These are phyloP conservation scores for Recurvirostra avosetta DNA, from an alignment of 2,113 vertebrate genomes.

Conservation along the genomic window DNA sequence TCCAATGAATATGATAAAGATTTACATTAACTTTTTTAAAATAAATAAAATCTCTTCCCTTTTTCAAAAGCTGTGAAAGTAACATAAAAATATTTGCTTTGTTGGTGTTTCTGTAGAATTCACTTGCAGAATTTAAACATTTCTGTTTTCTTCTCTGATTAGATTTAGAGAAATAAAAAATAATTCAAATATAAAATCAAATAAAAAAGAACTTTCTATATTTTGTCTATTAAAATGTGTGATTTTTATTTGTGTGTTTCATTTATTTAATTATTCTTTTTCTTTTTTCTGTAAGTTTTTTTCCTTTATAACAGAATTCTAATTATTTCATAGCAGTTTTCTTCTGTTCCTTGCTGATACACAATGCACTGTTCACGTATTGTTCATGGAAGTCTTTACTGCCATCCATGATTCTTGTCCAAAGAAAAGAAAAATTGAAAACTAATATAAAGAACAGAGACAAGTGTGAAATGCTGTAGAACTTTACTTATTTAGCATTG, in stretches of 20 bases:
- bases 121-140: not conserved
- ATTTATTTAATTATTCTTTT: not conserved
- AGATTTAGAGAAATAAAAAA: not conserved
- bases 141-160: not conserved
- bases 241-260: not conserved
- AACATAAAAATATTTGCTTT: not conserved
- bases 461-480: not conserved
- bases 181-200: not conserved
- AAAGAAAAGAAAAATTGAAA: not conserved
- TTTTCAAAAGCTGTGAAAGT: not conserved
- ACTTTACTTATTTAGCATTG: not conserved
- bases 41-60: not conserved
- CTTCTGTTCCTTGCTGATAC: fast-evolving
- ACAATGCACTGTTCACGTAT: not conserved
- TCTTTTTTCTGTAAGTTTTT: not conserved
- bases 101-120: not conserved
- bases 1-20: not conserved
- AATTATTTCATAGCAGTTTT: not conserved
- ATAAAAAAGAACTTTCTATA: not conserved
- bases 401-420: not conserved
- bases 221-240: not conserved
- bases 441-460: not conserved
- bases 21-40: not conserved
- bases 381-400: not conserved
- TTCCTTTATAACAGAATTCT: not conserved